A percentile compares a stretch with the other conserved stretches of the same genome.
Evolutionary conservation across 2,797 vertebrate genomes (phyloP).

Genomic region (Hypotaenidia philippensis): DNA sequence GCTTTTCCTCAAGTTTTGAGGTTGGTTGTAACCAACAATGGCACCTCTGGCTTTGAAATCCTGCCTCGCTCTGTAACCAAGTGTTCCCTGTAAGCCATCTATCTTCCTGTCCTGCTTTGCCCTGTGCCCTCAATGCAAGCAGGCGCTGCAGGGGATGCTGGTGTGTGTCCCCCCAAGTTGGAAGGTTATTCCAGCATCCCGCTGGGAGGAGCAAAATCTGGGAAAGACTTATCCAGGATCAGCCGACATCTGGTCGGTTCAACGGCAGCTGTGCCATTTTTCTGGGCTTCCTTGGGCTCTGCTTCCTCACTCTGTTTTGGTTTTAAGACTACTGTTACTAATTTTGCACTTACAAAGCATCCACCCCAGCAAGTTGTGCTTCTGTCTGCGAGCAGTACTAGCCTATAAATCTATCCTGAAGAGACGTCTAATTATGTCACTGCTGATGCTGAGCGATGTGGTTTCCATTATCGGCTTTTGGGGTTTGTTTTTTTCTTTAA

Average conservation of each 20-base stretch:
- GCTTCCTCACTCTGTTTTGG: background rate
- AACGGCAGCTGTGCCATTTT: background rate
- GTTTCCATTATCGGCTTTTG: background rate
- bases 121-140: background rate
- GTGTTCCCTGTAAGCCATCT: background rate
- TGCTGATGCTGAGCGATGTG: background rate
- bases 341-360: slow-evolving; percentile 6
- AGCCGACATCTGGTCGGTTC: background rate
- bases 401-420: background rate
- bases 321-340: background rate
- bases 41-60: background rate
- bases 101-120: background rate
- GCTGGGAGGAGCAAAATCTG: background rate
- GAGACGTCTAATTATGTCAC: background rate
- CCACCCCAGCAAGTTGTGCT: background rate
- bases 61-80: background rate
- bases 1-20: background rate
- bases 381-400: background rate
- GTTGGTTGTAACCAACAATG: background rate
- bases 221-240: background rate
- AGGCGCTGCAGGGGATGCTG: background rate
- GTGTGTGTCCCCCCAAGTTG: background rate
- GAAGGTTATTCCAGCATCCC: background rate
- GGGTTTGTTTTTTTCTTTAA: background rate
- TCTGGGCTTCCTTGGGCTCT: background rate